A percentile compares a stretch with the other conserved stretches of the same genome.
These are phyloP conservation scores for Ceratothoa steindachneri DNA, from an alignment of 2,888 invertebrate genomes.

Conservation along the genomic window DNA sequence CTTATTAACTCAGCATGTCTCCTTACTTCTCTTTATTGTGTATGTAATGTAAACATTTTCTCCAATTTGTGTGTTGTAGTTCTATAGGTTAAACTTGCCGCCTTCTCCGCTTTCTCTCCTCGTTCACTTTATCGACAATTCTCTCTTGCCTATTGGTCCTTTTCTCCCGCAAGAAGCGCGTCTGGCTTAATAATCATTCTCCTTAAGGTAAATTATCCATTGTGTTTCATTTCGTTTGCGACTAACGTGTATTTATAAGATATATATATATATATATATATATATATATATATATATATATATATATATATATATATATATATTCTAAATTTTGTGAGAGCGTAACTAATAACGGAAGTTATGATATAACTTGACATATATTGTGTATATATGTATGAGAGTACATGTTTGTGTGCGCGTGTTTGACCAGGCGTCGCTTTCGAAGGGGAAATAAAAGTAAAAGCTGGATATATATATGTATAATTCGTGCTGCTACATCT, in stretches of 20 bases:
- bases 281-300: too few species aligned
- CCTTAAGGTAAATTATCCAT: neutral
- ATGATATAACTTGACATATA: too few species aligned
- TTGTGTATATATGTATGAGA: neutral
- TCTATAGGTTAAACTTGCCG: slow-evolving; percentile 32
- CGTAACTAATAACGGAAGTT: too few species aligned
- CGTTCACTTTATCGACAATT: neutral
- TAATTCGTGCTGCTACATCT: slow-evolving; percentile 27
- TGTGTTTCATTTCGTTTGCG: neutral
- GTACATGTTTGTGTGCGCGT: neutral
- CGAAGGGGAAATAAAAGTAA: neutral
- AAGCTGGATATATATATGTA: neutral
- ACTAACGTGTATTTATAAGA: too few species aligned
- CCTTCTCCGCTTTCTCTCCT: slow-evolving; percentile 5
- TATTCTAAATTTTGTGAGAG: too few species aligned
- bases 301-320: too few species aligned
- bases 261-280: too few species aligned
- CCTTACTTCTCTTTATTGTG: slow-evolving; percentile 47
- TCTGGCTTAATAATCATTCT: neutral
- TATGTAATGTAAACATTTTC: slow-evolving; percentile 47
- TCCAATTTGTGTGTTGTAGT: slow-evolving; percentile 46
- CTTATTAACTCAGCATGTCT: slow-evolving; percentile 26
- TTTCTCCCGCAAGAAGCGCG: neutral
- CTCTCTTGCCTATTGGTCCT: neutral
- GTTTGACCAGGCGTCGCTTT: neutral